These are phyloP conservation scores for Decapterus maruadsi DNA, from an alignment of 2,797 vertebrate genomes.

Conservation along the genomic window DNA sequence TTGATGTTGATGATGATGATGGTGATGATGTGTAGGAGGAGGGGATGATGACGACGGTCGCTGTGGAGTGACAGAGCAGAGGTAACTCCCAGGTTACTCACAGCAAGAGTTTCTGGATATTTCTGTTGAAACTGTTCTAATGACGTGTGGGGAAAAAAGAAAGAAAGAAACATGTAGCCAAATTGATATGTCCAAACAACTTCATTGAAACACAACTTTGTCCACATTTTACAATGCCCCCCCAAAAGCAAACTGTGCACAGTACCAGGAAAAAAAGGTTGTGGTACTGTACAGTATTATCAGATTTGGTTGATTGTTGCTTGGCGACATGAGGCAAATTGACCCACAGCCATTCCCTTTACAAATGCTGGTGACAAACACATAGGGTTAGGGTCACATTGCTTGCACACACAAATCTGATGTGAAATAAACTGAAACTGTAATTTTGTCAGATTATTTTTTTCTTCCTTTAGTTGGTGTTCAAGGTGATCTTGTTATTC, in stretches of 20 bases:
- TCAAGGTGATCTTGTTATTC: neutral
- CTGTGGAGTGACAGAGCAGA: constrained; percentile 11
- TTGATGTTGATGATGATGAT: constrained; percentile 17
- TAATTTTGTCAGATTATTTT: neutral
- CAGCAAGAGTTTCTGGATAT: constrained; percentile 12
- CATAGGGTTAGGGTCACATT: too few species aligned
- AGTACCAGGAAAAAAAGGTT: neutral
- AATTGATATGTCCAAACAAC: neutral
- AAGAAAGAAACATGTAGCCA: neutral
- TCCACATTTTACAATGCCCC: too few species aligned
- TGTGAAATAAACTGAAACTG: neutral
- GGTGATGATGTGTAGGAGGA: constrained; percentile 49
- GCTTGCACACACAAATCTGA: neutral
- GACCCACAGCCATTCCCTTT: neutral
- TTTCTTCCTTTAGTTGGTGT: neutral
- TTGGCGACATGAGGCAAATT: neutral
- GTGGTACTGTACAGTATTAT: neutral
- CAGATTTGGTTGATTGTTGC: neutral
- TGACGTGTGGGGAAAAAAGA: neutral
- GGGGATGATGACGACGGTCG: constrained; percentile 27
- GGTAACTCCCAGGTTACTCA: neutral
- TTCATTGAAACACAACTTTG: too few species aligned
- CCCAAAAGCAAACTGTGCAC: neutral
- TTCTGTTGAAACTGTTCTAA: neutral
- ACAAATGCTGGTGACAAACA: neutral